Evolutionary conservation across 2,113 vertebrate genomes (phyloP).

Genomic region (Carollia perspicillata): DNA sequence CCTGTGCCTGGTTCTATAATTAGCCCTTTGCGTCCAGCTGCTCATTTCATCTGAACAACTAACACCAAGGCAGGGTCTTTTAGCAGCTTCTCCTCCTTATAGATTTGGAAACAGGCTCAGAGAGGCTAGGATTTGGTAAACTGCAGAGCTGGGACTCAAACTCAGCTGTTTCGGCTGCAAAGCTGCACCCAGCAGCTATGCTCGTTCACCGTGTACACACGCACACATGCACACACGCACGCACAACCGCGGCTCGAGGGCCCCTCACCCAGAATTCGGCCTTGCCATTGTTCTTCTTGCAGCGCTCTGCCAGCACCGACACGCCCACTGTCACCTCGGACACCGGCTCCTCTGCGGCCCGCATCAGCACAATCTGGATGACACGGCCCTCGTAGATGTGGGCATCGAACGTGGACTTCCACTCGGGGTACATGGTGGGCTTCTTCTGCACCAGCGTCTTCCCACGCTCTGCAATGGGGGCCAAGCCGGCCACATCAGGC

Average conservation of each 20-base stretch:
- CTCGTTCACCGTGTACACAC: rapidly evolving
- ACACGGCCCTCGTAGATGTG: slow-evolving; percentile 97
- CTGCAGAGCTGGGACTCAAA: not conserved
- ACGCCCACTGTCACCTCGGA: slow-evolving; percentile 97
- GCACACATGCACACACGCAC: no score
- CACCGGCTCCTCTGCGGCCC: slow-evolving; percentile 90
- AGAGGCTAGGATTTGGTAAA: not conserved
- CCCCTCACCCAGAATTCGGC: slow-evolving; percentile 95
- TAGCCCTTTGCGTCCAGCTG: not conserved
- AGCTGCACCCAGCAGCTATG: not conserved
- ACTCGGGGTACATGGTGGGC: slow-evolving; percentile 98
- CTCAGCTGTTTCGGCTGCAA: not conserved
- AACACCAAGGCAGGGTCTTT: not conserved
- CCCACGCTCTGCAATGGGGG: slow-evolving; percentile 87
- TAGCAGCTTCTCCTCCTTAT: not conserved
- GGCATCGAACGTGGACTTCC: slow-evolving; percentile 95
- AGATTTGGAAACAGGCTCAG: not conserved
- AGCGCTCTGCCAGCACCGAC: slow-evolving; percentile 93
- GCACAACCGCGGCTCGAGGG: rapidly evolving
- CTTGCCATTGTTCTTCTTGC: slow-evolving; percentile 95
- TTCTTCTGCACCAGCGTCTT: slow-evolving; percentile 96
- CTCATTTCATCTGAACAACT: not conserved
- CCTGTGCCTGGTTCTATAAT: not conserved
- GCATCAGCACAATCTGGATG: slow-evolving; percentile 97
- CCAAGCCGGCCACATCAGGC: not conserved